phyloP scores from a whole-genome alignment of 2,797 vertebrate genomes.

The Pseudomugil gertrudae region DNA sequence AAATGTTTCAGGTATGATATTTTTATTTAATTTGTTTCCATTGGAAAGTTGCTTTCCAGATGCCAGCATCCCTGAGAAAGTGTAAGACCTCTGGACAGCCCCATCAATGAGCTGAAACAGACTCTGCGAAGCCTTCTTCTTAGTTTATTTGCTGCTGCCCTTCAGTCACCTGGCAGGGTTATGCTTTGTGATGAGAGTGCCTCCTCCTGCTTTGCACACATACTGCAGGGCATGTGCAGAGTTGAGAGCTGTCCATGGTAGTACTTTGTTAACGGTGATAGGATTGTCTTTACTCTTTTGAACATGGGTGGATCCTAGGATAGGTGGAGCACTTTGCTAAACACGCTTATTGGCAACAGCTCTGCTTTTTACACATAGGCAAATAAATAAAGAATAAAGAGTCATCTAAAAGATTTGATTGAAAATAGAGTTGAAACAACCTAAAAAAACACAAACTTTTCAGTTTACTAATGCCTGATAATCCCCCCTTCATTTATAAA shows the following conservation, averaged over 20 bases:
- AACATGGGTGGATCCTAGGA: constrained; percentile 51
- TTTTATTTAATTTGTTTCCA: constrained; percentile 70
- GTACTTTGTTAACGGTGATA: constrained; percentile 32
- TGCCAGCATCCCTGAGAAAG: constrained; percentile 87
- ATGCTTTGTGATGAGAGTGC: constrained; percentile 52
- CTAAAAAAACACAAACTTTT: constrained; percentile 61
- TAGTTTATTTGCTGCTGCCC: constrained; percentile 17
- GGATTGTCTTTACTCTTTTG: constrained; percentile 32
- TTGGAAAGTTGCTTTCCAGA: constrained; percentile 81
- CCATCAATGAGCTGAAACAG: constrained; percentile 52
- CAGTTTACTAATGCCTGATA: constrained; percentile 46
- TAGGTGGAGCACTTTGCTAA: constrained; percentile 41
- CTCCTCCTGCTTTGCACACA: constrained; percentile 55
- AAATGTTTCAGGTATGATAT: constrained; percentile 35
- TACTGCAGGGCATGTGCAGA: constrained; percentile 66
- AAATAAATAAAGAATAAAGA: constrained; percentile 52
- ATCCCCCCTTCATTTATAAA: constrained; percentile 40
- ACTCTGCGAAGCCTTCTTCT: constrained; percentile 35
- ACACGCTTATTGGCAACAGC: constrained; percentile 63
- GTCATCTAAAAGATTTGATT: constrained; percentile 36
- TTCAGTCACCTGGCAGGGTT: constrained; percentile 8
- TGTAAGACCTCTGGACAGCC: constrained; percentile 68
- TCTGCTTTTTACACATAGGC: constrained; percentile 60
- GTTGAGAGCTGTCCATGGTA: constrained; percentile 72
- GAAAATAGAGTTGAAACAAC: constrained; percentile 65